phyloP scores from a whole-genome alignment of 2,113 vertebrate species.

The Malurus elegans region DNA sequence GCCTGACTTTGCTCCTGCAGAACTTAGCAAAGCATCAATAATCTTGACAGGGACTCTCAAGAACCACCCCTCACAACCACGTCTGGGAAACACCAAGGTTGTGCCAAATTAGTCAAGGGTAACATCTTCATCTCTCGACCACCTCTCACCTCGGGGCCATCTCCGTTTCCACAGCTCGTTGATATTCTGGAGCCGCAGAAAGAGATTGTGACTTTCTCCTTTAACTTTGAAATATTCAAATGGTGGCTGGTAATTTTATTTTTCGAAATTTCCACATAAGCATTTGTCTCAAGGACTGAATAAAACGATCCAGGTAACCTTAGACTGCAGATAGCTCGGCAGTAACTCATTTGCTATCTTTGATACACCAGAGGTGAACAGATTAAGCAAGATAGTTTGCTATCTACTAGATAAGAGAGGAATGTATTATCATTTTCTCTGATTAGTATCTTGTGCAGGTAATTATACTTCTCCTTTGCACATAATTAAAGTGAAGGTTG shows the following conservation, averaged over 20 bases:
- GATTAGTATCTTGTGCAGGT: slow-evolving; percentile 74
- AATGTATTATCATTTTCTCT: slow-evolving; percentile 73
- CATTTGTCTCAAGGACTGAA: slow-evolving; percentile 40
- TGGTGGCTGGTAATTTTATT: neutral
- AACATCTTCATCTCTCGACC: neutral
- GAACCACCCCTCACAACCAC: neutral
- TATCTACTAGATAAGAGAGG: slow-evolving; percentile 66
- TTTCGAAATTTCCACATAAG: neutral
- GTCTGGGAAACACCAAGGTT: neutral
- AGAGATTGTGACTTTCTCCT: neutral
- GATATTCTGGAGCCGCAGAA: neutral
- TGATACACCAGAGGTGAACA: slow-evolving; percentile 62
- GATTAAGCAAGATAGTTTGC: slow-evolving; percentile 69
- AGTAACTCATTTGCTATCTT: slow-evolving; percentile 63
- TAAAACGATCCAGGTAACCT: slow-evolving; percentile 8
- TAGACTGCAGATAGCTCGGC: slow-evolving; percentile 27
- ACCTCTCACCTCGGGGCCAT: neutral
- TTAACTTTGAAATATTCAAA: slow-evolving; percentile 34
- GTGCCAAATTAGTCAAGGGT: neutral
- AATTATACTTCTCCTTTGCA: slow-evolving; percentile 78
- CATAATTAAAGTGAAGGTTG: slow-evolving; percentile 76
- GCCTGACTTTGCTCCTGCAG: neutral
- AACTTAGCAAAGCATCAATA: neutral
- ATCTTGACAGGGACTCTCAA: neutral
- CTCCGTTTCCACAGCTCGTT: neutral